Evolutionary conservation across 2,113 vertebrate genomes (phyloP).

Genomic region (Rhipidura dahli): DNA sequence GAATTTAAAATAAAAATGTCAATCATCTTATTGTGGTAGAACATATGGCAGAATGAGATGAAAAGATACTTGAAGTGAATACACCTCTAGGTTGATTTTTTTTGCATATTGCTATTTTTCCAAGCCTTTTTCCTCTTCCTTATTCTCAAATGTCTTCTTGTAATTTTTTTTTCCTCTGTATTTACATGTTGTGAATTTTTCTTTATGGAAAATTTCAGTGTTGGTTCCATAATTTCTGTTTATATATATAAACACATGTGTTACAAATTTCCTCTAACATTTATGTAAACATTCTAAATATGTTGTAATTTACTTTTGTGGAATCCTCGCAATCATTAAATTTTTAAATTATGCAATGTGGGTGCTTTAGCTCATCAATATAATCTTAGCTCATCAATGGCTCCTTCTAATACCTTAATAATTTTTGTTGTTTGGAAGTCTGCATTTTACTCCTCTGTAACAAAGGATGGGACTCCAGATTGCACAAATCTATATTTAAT

Average conservation of each 20-base stretch:
- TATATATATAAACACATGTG: neutral
- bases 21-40: neutral
- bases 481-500: neutral
- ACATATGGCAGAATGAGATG: neutral
- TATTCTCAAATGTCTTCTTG: neutral
- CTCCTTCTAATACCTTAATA: neutral
- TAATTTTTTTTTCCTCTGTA: neutral
- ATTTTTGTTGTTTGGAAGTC: neutral
- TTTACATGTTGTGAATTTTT: neutral
- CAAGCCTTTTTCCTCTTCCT: neutral
- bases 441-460: neutral
- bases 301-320: neutral
- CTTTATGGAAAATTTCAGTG: neutral
- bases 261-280: neutral
- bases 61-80: neutral
- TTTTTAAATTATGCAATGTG: neutral
- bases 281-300: neutral
- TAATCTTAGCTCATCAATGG: neutral
- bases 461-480: neutral
- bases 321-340: neutral
- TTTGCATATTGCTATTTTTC: neutral
- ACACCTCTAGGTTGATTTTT: neutral
- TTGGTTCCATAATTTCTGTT: neutral
- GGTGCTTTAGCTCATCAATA: neutral
- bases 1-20: neutral